phyloP scores from a whole-genome alignment of 2,888 invertebrate genomes.

The Micropterix aruncella region DNA sequence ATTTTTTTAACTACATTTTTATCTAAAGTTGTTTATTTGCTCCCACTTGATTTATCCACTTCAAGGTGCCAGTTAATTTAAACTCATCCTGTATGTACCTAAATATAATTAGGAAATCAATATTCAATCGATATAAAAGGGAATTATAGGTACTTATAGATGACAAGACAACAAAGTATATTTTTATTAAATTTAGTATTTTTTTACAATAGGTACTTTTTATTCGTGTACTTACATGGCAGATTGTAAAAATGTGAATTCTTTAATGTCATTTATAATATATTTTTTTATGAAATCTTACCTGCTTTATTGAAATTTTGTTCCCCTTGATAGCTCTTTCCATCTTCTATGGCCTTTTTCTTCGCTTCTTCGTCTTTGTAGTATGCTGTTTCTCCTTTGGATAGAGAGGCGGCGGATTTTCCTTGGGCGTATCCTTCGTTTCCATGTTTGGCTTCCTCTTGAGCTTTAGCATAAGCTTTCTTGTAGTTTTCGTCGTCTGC shows the following conservation, averaged over 20 bases:
- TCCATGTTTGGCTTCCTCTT: constrained; percentile 39
- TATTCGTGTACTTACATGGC: neutral
- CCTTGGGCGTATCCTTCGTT: constrained; percentile 41
- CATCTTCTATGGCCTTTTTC: constrained; percentile 43
- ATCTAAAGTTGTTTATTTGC: too few species aligned
- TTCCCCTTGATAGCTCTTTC: constrained; percentile 42
- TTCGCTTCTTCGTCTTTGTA: constrained; percentile 41
- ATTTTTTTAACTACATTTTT: too few species aligned
- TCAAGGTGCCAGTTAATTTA: too few species aligned
- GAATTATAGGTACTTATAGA: too few species aligned
- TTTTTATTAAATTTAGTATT: too few species aligned
- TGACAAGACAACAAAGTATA: too few species aligned
- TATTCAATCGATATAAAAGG: too few species aligned
- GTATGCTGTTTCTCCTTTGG: constrained; percentile 35
- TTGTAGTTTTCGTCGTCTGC: constrained; percentile 38
- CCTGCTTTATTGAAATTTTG: constrained; percentile 43
- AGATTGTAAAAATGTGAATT: neutral
- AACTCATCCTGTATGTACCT: too few species aligned
- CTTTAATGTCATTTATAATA: neutral
- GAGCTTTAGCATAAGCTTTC: constrained; percentile 38
- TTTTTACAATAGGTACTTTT: too few species aligned
- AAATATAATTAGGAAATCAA: too few species aligned
- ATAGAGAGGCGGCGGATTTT: constrained; percentile 38
- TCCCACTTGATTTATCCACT: too few species aligned
- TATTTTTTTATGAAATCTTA: constrained; percentile 15